Base-by-base conservation (phyloP, 2,113 vertebrate species). In the Cinclus mexicanus region DNA sequence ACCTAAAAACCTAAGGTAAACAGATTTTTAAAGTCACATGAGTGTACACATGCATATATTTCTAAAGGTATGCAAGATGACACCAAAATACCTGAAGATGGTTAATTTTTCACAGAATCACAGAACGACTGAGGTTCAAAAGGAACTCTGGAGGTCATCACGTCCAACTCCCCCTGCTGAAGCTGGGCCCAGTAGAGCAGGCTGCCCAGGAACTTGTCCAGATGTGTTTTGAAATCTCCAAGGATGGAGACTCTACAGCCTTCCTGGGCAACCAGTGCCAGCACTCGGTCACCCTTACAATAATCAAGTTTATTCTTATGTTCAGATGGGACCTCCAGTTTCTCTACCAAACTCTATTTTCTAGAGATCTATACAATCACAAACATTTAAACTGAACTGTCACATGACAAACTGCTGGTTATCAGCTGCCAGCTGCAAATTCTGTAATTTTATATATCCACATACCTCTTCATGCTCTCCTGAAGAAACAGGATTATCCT, bases 391-490 rank as follows among this genome's bases (percentile, higher is more conserved):
- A 65, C 9, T 75, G 53, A 91, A 90, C 68, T 77, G 78, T 92
- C 91, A 92, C 85, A 95, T 80, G 89, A 94, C 42, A 79, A 95
- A 88, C 7, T 83, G 89, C 50, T 97, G 93, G 64, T 87, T 94
- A 79, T 84, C 86, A 94, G 86, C 63, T 78, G 76, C 88, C 84
- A 93, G 90, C 80, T 90, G 88, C 80, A 94, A 92, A 89, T 90
- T 71, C 85, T 37, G 47, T 78, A 86, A 90, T 92, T 86, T 93
- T 91, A 94, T 86, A 94, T 91, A 64, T 59, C 80, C 91, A 97
- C 98, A 68, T 97, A 99, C 99, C 98, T 99, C 98, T 97, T 98
- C 98, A 89, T 98, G 97, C 72, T 98, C 98, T 97, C 97, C 98
- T 88, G 98, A 97, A 97, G 98, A 97, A 94, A 98, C 97, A 82